phyloP scores from a whole-genome alignment of 2,797 vertebrate genomes.

The Menidia menidia region DNA sequence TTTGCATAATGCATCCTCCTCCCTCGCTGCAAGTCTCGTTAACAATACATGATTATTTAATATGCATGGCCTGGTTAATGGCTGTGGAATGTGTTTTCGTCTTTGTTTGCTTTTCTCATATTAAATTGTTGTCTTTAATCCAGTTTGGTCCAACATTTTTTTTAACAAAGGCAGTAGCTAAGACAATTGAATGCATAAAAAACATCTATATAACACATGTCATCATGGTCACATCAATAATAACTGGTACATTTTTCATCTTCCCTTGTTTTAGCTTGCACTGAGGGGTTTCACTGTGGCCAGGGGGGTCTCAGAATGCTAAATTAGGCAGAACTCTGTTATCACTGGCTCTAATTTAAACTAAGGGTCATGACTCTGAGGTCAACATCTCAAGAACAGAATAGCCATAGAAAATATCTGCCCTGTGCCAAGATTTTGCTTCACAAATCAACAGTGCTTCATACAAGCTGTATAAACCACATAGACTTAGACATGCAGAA shows the following conservation, averaged over 20 bases:
- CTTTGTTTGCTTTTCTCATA: background rate
- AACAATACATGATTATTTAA: background rate
- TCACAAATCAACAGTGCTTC: background rate
- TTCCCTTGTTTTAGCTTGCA: background rate
- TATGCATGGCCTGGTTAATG: background rate
- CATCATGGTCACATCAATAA: background rate
- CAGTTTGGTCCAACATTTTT: background rate
- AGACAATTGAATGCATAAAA: background rate
- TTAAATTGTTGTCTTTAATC: background rate
- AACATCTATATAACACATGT: background rate
- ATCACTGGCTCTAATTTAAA: constrained; percentile 36
- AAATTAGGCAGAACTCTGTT: constrained; percentile 32
- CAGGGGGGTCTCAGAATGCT: background rate
- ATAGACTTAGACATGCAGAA: background rate
- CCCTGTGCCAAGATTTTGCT: background rate
- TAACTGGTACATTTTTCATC: background rate
- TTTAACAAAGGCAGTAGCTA: background rate
- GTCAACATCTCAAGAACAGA: constrained; percentile 34
- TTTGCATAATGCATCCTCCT: background rate
- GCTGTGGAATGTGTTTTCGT: background rate
- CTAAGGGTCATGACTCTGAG: constrained; percentile 24
- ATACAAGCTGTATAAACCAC: background rate
- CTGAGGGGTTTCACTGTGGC: constrained; percentile 10
- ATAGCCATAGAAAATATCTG: constrained; percentile 19
- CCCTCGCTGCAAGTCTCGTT: background rate